Evolutionary conservation across 2,797 vertebrate genomes (phyloP).

Genomic region (Muraenolepis orangiensis): DNA sequence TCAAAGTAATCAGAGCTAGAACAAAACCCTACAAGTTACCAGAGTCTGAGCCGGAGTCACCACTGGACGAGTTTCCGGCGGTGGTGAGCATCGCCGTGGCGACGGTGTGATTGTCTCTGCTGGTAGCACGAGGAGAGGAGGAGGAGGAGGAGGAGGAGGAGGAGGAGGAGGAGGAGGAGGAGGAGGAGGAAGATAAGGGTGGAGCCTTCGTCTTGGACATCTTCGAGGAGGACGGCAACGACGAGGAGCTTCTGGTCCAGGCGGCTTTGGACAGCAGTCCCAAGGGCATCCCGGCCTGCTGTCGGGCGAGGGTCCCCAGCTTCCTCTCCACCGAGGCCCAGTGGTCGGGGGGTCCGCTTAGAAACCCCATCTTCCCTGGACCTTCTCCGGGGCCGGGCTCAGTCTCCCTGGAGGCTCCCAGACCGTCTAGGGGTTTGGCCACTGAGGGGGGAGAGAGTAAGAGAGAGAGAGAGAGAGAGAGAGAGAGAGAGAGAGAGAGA

Average conservation of each 20-base stretch:
- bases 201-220: slow-evolving; percentile 47
- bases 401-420: neutral
- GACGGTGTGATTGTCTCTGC: slow-evolving; percentile 69
- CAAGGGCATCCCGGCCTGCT: slow-evolving; percentile 50
- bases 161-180: slow-evolving; percentile 30
- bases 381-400: neutral
- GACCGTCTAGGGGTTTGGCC: neutral
- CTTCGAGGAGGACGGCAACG: slow-evolving; percentile 35
- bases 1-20: slow-evolving; percentile 3
- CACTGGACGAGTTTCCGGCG: slow-evolving; percentile 50
- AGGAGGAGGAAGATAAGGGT: slow-evolving; percentile 29
- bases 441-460: neutral
- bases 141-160: slow-evolving; percentile 44
- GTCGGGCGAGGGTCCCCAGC: slow-evolving; percentile 27
- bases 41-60: slow-evolving; percentile 62
- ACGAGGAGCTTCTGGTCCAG: slow-evolving; percentile 57
- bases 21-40: slow-evolving; percentile 67
- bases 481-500: no score
- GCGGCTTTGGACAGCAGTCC: slow-evolving; percentile 67
- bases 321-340: slow-evolving; percentile 43
- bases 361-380: slow-evolving; percentile 29
- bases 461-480: no score
- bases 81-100: slow-evolving; percentile 60
- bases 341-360: slow-evolving; percentile 38
- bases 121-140: slow-evolving; percentile 40